Conservation (phyloP, 2,797 vertebrate genomes). For the Acanthurus tractus region DNA sequence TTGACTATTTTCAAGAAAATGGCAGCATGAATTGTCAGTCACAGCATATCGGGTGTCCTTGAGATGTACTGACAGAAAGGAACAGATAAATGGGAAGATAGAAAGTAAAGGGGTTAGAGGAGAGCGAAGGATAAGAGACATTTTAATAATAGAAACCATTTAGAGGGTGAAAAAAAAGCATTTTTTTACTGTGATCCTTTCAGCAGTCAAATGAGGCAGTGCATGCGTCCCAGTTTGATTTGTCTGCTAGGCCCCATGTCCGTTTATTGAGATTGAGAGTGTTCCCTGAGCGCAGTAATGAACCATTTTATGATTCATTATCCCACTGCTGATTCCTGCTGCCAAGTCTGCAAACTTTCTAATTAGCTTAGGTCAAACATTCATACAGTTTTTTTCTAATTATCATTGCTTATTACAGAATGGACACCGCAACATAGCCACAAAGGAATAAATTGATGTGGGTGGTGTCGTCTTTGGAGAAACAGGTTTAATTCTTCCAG, state of each 20-base stretch:
- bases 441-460: slow-evolving; percentile 66
- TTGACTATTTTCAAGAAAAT: slow-evolving; percentile 40
- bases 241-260: slow-evolving; percentile 82
- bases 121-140: slow-evolving; percentile 52
- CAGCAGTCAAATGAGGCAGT: slow-evolving; percentile 80
- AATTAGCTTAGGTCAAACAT: slow-evolving; percentile 89
- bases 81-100: slow-evolving; percentile 45
- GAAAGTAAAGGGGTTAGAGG: slow-evolving; percentile 45
- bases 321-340: slow-evolving; percentile 82
- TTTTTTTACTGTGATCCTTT: slow-evolving; percentile 80
- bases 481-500: slow-evolving; percentile 44
- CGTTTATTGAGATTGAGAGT: slow-evolving; percentile 87
- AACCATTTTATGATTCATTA: slow-evolving; percentile 90
- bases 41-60: slow-evolving; percentile 45
- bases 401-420: slow-evolving; percentile 81
- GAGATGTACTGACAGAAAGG: slow-evolving; percentile 47
- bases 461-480: slow-evolving; percentile 39
- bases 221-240: slow-evolving; percentile 82
- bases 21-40: slow-evolving; percentile 37
- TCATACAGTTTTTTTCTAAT: slow-evolving; percentile 85
- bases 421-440: slow-evolving; percentile 72
- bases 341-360: slow-evolving; percentile 88
- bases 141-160: slow-evolving; percentile 79
- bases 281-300: slow-evolving; percentile 85
- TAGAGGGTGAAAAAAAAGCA: slow-evolving; percentile 46